A percentile compares a stretch with the other conserved stretches of the same genome.
Evolutionary conservation across 2,113 vertebrate species (phyloP).

Genomic region (Oriolus oriolus): DNA sequence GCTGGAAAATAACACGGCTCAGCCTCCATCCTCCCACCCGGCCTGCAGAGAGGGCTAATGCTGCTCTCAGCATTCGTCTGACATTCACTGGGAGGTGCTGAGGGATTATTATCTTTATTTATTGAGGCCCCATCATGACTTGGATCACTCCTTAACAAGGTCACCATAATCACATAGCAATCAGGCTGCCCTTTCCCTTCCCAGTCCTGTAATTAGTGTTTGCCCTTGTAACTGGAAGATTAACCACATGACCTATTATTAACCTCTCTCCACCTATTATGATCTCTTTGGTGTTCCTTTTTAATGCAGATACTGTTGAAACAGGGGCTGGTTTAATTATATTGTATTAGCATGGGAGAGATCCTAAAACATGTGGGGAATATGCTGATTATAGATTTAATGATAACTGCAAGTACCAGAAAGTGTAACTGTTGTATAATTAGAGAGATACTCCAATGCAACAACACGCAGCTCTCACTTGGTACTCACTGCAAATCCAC

Average conservation of each 20-base stretch:
- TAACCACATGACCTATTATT: constrained; percentile 58
- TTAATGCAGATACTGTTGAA: constrained; percentile 41
- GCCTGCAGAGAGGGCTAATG: neutral
- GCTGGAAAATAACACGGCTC: neutral
- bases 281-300: constrained; percentile 38
- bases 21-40: neutral
- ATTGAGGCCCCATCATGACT: constrained; percentile 1
- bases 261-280: constrained; percentile 47
- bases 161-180: constrained; percentile 55
- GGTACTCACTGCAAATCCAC: neutral
- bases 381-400: constrained; percentile 27
- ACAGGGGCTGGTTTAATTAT: constrained; percentile 28
- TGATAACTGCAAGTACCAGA: constrained; percentile 5
- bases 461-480: neutral
- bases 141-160: constrained; percentile 53
- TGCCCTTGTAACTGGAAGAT: constrained; percentile 61
- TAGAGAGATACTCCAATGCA: neutral
- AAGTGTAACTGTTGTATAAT: constrained; percentile 24
- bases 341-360: constrained; percentile 46
- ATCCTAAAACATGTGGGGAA: constrained; percentile 12
- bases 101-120: constrained; percentile 47
- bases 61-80: neutral
- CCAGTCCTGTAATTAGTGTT: constrained; percentile 50
- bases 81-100: neutral
- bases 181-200: constrained; percentile 49